phyloP scores from a whole-genome alignment of 2,888 invertebrate species.

The Dimorphilus gyrociliatus region DNA sequence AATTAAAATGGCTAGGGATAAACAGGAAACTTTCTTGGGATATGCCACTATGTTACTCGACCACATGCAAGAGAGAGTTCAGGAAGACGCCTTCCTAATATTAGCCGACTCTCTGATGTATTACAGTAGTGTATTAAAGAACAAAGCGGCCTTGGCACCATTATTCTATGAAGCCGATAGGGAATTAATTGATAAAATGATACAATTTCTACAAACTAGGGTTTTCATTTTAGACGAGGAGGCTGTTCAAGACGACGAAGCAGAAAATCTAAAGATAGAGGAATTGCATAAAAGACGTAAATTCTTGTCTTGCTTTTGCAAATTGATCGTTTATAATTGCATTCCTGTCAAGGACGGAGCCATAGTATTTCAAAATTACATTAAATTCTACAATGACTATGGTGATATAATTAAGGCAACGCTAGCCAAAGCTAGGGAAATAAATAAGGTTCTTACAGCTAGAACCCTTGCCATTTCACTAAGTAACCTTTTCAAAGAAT shows the following conservation, averaged over 20 bases:
- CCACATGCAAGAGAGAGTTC: slow-evolving; percentile 50
- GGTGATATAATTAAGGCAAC: slow-evolving; percentile 97
- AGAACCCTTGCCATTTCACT: slow-evolving; percentile 72
- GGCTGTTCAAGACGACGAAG: slow-evolving; percentile 57
- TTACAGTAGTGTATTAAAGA: too few relatives aligned
- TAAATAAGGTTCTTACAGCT: slow-evolving; percentile 88
- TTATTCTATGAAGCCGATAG: slow-evolving; percentile 66
- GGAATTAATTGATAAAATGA: slow-evolving; percentile 59
- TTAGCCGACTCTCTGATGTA: not conserved
- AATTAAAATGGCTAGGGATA: slow-evolving; percentile 48
- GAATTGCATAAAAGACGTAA: slow-evolving; percentile 87
- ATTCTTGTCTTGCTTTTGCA: slow-evolving; percentile 89
- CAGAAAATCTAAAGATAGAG: slow-evolving; percentile 86
- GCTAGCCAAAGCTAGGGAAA: slow-evolving; percentile 85
- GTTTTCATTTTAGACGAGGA: slow-evolving; percentile 85
- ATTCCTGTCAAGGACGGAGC: slow-evolving; percentile 74
- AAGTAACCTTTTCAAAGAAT: slow-evolving; percentile 57
- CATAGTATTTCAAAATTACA: slow-evolving; percentile 90
- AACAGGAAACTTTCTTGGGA: slow-evolving; percentile 58
- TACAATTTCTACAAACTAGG: slow-evolving; percentile 75
- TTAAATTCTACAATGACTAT: slow-evolving; percentile 93
- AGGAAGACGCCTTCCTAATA: slow-evolving; percentile 49
- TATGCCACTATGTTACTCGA: too few relatives aligned
- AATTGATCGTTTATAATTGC: slow-evolving; percentile 90
- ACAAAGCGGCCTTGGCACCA: slow-evolving; percentile 26